phyloP scores from a whole-genome alignment of 2,797 vertebrate species.

The Siniperca scherzeri region DNA sequence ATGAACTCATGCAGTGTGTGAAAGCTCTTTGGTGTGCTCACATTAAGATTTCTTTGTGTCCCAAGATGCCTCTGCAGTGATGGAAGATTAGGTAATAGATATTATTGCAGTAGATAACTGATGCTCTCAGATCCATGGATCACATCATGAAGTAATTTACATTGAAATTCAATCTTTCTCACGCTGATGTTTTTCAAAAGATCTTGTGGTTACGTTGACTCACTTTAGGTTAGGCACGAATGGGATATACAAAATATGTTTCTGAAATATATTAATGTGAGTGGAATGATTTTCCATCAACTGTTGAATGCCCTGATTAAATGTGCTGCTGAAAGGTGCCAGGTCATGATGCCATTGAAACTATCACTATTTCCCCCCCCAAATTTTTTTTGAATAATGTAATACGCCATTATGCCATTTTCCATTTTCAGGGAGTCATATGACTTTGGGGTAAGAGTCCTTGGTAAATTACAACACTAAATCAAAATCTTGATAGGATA shows the following conservation, averaged over 20 bases:
- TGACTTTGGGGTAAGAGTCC: slow-evolving; percentile 1
- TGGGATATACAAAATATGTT: slow-evolving; percentile 11
- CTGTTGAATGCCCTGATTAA: slow-evolving; percentile 38
- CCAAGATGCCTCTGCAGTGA: slow-evolving; percentile 13
- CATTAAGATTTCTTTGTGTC: slow-evolving; percentile 27
- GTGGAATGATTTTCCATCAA: slow-evolving; percentile 41
- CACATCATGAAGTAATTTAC: slow-evolving; percentile 38
- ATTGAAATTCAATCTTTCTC: slow-evolving; percentile 59
- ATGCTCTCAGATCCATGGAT: slow-evolving; percentile 34
- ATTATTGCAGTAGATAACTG: slow-evolving; percentile 38
- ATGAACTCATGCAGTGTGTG: slow-evolving; percentile 14
- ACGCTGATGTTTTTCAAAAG: slow-evolving; percentile 30
- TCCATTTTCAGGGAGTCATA: slow-evolving; percentile 21
- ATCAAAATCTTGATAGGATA: slow-evolving; percentile 21
- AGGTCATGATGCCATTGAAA: slow-evolving; percentile 45
- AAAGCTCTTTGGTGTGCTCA: slow-evolving; percentile 15
- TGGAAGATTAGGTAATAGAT: slow-evolving; percentile 48
- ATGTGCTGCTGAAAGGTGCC: slow-evolving; percentile 36
- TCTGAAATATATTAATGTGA: slow-evolving; percentile 12
- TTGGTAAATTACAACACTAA: slow-evolving; percentile 22
- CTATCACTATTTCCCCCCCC: slow-evolving; percentile 34
- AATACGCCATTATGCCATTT: slow-evolving; percentile 29
- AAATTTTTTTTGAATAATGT: slow-evolving; percentile 37
- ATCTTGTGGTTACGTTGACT: slow-evolving; percentile 14
- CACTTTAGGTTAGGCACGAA: background rate